Percentiles rank a stretch among this genome's conserved stretches.
Conservation (phyloP, 2,113 vertebrate species). For the Panurus biarmicus region DNA sequence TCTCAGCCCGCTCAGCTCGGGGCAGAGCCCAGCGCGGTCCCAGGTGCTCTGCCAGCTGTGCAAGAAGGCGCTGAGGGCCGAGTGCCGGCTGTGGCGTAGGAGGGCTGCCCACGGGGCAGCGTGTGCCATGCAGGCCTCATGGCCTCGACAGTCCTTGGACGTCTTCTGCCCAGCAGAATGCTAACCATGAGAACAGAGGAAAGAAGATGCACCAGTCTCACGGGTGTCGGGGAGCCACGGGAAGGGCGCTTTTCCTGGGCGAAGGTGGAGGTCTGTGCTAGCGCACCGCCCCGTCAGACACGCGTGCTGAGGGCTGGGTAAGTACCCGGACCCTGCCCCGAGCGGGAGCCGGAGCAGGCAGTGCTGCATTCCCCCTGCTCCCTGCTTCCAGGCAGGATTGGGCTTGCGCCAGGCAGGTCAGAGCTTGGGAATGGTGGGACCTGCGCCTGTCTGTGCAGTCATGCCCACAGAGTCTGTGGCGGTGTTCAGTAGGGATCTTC, state of each 20-base stretch:
- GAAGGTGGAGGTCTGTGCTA: not conserved
- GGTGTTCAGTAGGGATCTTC: not conserved
- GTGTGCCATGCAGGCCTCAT: fast-evolving
- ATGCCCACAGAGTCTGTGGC: not conserved
- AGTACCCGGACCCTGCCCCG: fast-evolving
- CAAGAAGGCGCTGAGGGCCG: not conserved
- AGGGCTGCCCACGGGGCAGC: fast-evolving
- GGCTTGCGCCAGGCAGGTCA: not conserved
- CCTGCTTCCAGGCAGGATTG: not conserved
- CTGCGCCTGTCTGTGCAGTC: not conserved
- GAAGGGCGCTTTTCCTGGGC: not conserved
- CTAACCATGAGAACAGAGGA: not conserved
- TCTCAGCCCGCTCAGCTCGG: not conserved
- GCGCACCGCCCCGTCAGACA: fast-evolving
- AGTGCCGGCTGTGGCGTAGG: fast-evolving
- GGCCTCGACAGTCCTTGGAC: not conserved
- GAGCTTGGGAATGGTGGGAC: not conserved
- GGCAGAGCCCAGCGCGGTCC: not conserved
- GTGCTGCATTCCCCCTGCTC: not conserved
- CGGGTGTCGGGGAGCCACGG: not conserved
- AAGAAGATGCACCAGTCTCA: not conserved
- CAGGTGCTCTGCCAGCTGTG: fast-evolving
- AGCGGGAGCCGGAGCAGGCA: fast-evolving
- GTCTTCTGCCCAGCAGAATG: not conserved
- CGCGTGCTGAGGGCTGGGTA: fast-evolving